Base-by-base conservation (phyloP, 2,888 invertebrate species). In the Anagyrus pseudococci region DNA sequence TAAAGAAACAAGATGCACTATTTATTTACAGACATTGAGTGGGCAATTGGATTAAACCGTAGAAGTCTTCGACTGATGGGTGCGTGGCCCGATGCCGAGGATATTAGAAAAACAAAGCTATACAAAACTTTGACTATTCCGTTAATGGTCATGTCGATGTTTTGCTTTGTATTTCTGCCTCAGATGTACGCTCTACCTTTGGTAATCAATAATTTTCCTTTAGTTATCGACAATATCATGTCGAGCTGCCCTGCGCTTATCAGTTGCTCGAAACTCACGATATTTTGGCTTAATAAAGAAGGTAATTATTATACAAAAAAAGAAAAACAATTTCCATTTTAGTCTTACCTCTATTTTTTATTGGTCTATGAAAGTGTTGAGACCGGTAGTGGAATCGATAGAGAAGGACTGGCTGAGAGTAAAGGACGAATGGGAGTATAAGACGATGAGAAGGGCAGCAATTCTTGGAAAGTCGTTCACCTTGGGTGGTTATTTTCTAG, bases 21-120 rank as follows among this genome's bases (percentile, higher is more conserved):
- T n/a, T n/a, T n/a, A n/a, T n/a, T n/a, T 29, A 29, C 4, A 29
- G 10, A 29, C 10, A 10, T 29, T 7, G 29, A 29, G 4, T 29
- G 29, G 29, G 29, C 29, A 4, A 29, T 29, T 4, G 29, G 29
- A 29, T 10, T 29, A 7, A 64, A 64, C n/a, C 64, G 60, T 1
- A 33, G 56, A 7, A 52, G 26, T 23, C 40, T 64, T 6, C 25
- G 20, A 4, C 2, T 60, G n/a, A 47, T 64, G 15, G 60, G 64
- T 3, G 23, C 56, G 1, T 64, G 56, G 60, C 64, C 59, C 10
- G 29, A 29, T n/a, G n/a, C n/a, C 29, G 29, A 29, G 10, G 10
- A 29, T 7, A 29, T 10, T 4, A 29, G 10, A 4, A 29, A 29
- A 10, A 4, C 4, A 29, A 29, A 29, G 29, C 10, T 29, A 7